A percentile compares a stretch with the other conserved stretches of the same genome.
phyloP scores from a whole-genome alignment of 2,797 vertebrate genomes.

The Podarcis lilfordi region DNA sequence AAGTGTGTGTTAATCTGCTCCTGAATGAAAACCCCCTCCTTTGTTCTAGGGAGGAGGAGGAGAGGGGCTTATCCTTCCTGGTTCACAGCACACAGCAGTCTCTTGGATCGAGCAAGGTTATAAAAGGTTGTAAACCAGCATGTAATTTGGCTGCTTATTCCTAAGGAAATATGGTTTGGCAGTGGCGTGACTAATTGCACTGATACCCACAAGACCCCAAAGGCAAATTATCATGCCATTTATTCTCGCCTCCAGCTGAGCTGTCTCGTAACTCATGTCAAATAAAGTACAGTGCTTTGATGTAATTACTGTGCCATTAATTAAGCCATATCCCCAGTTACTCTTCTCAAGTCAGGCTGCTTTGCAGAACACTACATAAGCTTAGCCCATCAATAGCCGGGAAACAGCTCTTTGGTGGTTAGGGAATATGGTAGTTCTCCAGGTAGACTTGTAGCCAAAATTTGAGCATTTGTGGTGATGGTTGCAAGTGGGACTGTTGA shows the following conservation, averaged over 20 bases:
- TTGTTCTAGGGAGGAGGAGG: neutral
- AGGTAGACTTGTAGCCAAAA: neutral
- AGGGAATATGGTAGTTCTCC: neutral
- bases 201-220: slow-evolving; percentile 34
- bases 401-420: slow-evolving; percentile 10
- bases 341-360: slow-evolving; percentile 1
- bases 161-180: slow-evolving; percentile 21
- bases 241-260: slow-evolving; percentile 44
- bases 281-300: slow-evolving; percentile 33
- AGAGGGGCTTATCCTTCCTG: neutral
- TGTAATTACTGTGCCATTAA: slow-evolving; percentile 56
- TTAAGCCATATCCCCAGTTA: slow-evolving; percentile 37
- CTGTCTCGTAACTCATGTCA: slow-evolving; percentile 21
- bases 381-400: neutral
- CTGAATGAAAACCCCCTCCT: neutral
- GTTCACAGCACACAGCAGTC: neutral
- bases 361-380: neutral
- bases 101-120: slow-evolving; percentile 14
- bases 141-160: slow-evolving; percentile 22
- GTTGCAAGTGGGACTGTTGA: too few relatives aligned
- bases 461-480: neutral
- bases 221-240: slow-evolving; percentile 37
- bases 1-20: neutral
- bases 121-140: slow-evolving; percentile 33
- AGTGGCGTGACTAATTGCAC: slow-evolving; percentile 24